phyloP scores from a whole-genome alignment of 2,113 vertebrate species.

The Chinchilla lanigera region DNA sequence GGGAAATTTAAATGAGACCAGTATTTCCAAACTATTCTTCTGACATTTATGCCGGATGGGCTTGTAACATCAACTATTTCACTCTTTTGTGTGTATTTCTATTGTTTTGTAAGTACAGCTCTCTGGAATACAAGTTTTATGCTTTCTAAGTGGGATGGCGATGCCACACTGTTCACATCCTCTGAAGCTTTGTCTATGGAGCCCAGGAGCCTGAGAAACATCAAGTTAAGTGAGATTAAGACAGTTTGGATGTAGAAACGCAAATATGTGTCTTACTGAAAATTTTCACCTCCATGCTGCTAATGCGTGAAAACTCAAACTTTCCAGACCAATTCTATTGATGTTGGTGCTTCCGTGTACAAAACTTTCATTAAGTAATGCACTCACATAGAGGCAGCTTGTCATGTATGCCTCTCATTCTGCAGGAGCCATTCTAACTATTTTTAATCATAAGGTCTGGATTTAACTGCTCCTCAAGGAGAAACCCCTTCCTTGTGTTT shows the following conservation, averaged over 20 bases:
- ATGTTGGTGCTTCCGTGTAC: background rate
- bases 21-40: conserved; percentile 20
- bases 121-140: background rate
- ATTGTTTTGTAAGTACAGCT: background rate
- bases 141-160: background rate
- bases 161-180: background rate
- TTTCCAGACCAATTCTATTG: background rate
- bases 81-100: conserved; percentile 20
- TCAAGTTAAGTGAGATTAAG: background rate
- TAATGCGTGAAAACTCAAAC: background rate
- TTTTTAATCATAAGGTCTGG: background rate
- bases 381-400: background rate
- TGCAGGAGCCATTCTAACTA: background rate
- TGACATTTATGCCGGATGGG: background rate
- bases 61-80: background rate
- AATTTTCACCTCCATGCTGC: background rate
- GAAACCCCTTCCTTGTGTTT: background rate
- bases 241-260: background rate
- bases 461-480: conserved; percentile 27
- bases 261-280: background rate
- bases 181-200: background rate
- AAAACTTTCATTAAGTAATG: background rate
- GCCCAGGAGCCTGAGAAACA: background rate
- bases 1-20: conserved; percentile 14
- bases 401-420: background rate